Percentiles rank a stretch among this genome's conserved stretches.
phyloP scores from a whole-genome alignment of 2,113 vertebrate genomes.

The Phylloscopus trochiloides region DNA sequence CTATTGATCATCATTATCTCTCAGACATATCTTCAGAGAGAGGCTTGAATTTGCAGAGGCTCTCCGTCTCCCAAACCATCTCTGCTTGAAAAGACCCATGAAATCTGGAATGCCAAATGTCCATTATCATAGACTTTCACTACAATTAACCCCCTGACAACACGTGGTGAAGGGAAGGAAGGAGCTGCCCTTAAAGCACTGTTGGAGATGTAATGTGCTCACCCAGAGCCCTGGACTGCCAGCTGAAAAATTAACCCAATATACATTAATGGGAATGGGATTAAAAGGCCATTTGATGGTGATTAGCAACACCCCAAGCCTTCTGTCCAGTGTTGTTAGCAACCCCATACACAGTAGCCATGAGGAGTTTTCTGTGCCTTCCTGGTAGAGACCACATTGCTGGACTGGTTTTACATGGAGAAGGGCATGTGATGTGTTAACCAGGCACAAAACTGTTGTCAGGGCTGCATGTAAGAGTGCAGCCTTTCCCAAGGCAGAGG shows the following conservation, averaged over 20 bases:
- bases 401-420: not conserved
- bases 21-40: not conserved
- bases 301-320: not conserved
- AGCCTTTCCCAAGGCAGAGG: not conserved
- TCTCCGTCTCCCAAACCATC: not conserved
- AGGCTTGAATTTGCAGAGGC: not conserved
- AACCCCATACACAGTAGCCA: not conserved
- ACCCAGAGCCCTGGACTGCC: not conserved
- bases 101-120: not conserved
- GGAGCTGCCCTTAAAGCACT: not conserved
- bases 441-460: not conserved
- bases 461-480: not conserved
- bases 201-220: not conserved
- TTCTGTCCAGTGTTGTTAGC: not conserved
- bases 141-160: not conserved
- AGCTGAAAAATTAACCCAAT: not conserved
- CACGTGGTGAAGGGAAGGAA: not conserved
- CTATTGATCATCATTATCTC: not conserved
- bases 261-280: not conserved
- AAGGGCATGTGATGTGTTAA: rapidly evolving
- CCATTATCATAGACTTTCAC: not conserved
- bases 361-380: not conserved
- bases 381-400: not conserved
- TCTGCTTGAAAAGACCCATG: not conserved
- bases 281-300: not conserved